A percentile compares a stretch with the other conserved stretches of the same genome.
phyloP scores from a whole-genome alignment of 2,888 invertebrate species.

The Laspeyria flexula region DNA sequence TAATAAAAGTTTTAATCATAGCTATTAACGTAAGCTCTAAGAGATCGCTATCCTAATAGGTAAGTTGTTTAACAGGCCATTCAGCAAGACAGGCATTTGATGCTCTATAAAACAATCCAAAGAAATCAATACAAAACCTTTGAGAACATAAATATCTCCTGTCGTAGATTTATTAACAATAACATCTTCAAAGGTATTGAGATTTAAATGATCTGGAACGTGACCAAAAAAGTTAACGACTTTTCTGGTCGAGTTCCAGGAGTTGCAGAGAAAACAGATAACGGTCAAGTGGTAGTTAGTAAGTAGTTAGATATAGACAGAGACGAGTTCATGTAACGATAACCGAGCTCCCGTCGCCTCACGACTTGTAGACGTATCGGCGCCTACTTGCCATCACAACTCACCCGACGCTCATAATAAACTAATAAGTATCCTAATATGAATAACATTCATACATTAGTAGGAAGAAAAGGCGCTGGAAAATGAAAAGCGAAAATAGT shows the following conservation, averaged over 20 bases:
- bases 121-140: no score
- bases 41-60: no score
- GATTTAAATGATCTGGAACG: constrained; percentile 20
- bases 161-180: neutral
- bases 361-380: constrained; percentile 62
- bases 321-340: constrained; percentile 35
- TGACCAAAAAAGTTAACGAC: constrained; percentile 26
- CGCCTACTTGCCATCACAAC: constrained; percentile 62
- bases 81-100: no score
- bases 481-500: no score
- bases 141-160: no score
- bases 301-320: constrained; percentile 11
- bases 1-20: no score
- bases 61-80: no score
- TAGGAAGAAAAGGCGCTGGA: no score
- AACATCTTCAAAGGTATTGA: neutral
- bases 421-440: constrained; percentile 28
- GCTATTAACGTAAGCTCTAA: no score
- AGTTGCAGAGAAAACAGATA: constrained; percentile 20
- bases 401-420: constrained; percentile 63
- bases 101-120: no score
- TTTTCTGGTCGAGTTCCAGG: constrained; percentile 24
- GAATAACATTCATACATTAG: no score
- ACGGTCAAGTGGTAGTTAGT: constrained; percentile 9
- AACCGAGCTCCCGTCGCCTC: constrained; percentile 47